phyloP scores from a whole-genome alignment of 2,888 invertebrate species.

The Galeopsomyia nigrocyanea region DNA sequence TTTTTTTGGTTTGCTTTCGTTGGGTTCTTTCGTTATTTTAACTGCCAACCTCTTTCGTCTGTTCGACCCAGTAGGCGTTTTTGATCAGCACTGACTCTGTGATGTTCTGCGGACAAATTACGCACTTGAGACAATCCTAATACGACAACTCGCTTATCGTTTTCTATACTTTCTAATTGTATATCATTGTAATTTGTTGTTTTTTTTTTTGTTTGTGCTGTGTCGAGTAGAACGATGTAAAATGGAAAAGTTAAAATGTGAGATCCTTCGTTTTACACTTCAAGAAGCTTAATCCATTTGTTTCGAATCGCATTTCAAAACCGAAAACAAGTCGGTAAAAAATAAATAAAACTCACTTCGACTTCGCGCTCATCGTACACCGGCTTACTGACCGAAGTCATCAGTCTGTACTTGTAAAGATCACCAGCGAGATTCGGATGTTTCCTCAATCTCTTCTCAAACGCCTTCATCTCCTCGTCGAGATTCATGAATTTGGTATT shows the following conservation, averaged over 20 bases:
- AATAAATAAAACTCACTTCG: slow-evolving; percentile 75
- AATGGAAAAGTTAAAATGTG: no score
- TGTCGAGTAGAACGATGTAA: no score
- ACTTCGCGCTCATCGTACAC: slow-evolving; percentile 90
- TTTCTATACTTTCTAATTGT: not conserved
- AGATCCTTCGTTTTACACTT: not conserved
- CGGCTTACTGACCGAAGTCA: slow-evolving; percentile 94
- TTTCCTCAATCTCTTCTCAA: slow-evolving; percentile 70
- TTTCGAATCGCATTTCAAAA: slow-evolving; percentile 4
- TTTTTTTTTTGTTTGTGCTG: not conserved
- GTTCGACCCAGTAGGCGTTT: slow-evolving; percentile 93
- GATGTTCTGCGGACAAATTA: slow-evolving; percentile 89
- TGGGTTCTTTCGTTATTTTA: slow-evolving; percentile 56
- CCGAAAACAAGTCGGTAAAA: no score
- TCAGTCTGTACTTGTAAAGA: slow-evolving; percentile 76
- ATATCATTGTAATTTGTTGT: slow-evolving; percentile 2
- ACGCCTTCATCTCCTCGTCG: slow-evolving; percentile 76
- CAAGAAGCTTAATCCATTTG: no score
- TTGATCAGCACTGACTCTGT: slow-evolving; percentile 95
- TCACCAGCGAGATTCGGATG: slow-evolving; percentile 55
- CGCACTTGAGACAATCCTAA: slow-evolving; percentile 43
- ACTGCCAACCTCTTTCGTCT: slow-evolving; percentile 91
- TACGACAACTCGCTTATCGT: slow-evolving; percentile 13
- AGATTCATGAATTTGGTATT: slow-evolving; percentile 75
- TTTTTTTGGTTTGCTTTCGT: slow-evolving; percentile 53